Evolutionary conservation across 2,113 vertebrate genomes (phyloP).

Genomic region (Oreochromis tanganicae): DNA sequence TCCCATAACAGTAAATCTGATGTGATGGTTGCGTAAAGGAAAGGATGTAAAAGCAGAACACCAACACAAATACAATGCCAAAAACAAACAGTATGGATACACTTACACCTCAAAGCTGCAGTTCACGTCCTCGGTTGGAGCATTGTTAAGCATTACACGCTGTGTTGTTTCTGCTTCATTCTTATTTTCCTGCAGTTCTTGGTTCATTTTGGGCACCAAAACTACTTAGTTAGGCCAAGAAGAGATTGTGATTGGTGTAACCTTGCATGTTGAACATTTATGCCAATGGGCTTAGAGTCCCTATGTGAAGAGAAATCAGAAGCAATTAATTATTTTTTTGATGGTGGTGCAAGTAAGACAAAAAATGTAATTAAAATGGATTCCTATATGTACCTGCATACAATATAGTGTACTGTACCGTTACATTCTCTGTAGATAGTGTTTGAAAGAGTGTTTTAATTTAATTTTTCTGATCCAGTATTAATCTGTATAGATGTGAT

Average conservation of each 20-base stretch:
- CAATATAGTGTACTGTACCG: neutral
- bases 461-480: rapidly evolving
- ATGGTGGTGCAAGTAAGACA: neutral
- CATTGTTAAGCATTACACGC: rapidly evolving
- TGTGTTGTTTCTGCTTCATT: neutral
- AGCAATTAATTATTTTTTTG: neutral
- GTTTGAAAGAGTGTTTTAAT: neutral
- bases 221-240: neutral
- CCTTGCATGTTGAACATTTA: neutral
- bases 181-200: neutral
- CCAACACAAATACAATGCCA: rapidly evolving
- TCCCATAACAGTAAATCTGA: rapidly evolving
- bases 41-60: neutral
- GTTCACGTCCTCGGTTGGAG: neutral
- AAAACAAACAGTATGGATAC: neutral
- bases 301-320: neutral
- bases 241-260: neutral
- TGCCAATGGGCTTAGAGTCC: neutral
- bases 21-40: neutral
- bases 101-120: neutral
- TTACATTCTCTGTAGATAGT: neutral
- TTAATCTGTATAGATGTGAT: neutral
- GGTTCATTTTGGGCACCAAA: neutral
- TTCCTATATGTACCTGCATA: neutral
- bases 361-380: neutral